These are phyloP conservation scores for Actinernus sp. DNA, from an alignment of 92 coral and sea anemone species.

Conservation along the genomic window DNA sequence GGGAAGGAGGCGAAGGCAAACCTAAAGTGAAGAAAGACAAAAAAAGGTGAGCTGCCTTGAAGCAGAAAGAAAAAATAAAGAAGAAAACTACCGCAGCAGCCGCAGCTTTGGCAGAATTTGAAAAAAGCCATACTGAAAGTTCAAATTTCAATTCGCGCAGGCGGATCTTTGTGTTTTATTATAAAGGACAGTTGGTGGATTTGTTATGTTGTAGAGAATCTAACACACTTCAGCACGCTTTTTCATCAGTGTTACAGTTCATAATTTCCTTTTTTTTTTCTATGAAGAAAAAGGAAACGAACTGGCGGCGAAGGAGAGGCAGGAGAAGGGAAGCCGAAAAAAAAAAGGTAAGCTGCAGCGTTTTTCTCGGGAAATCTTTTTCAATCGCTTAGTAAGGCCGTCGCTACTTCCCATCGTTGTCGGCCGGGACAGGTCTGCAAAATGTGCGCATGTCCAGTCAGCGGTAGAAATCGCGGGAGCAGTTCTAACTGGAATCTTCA, in stretches of 20 bases:
- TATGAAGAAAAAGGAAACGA: conserved; percentile 41
- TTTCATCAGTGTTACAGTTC: too few relatives aligned
- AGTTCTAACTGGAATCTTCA: too few relatives aligned
- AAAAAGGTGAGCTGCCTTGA: conserved; percentile 66
- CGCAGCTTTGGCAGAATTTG: background rate
- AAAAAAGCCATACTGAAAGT: background rate
- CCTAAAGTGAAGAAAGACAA: conserved; percentile 70
- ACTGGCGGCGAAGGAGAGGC: conserved; percentile 60
- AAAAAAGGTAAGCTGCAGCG: conserved; percentile 43
- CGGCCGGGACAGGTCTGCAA: too few relatives aligned
- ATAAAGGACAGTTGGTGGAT: too few relatives aligned
- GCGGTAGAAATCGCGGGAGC: too few relatives aligned
- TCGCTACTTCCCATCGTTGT: background rate
- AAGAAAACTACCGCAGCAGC: background rate
- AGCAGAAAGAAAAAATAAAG: background rate
- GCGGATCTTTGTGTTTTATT: too few relatives aligned
- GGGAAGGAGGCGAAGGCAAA: conserved; percentile 48
- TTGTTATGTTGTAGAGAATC: too few relatives aligned
- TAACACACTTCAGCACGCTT: too few relatives aligned
- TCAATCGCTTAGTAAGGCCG: background rate
- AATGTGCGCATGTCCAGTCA: too few relatives aligned
- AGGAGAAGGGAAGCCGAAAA: conserved; percentile 67
- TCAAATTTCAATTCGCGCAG: too few relatives aligned
- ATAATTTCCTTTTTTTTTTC: background rate
- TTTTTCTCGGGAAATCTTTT: background rate